A percentile compares a stretch with the other conserved stretches of the same genome.
Evolutionary conservation across 2,113 vertebrate genomes (phyloP).

Genomic region (Bos indicus): DNA sequence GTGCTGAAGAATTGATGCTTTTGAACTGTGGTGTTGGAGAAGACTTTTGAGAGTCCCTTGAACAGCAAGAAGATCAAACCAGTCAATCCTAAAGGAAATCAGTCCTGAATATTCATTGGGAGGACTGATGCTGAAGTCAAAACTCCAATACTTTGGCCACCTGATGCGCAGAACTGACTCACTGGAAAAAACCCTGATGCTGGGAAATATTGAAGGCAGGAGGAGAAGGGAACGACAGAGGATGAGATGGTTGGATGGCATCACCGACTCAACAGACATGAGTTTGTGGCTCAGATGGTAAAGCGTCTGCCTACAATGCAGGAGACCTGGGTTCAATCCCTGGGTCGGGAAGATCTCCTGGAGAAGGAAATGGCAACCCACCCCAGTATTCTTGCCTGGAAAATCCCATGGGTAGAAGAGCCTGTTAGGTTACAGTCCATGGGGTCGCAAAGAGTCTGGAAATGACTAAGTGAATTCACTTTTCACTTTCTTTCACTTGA

Average conservation of each 20-base stretch:
- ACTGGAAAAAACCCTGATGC: neutral
- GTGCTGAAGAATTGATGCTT: neutral
- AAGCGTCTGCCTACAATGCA: no score
- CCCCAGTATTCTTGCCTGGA: no score
- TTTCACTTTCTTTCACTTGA: neutral
- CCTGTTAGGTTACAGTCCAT: no score
- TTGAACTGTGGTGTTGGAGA: neutral
- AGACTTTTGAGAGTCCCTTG: neutral
- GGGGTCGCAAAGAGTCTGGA: no score
- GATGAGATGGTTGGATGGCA: neutral
- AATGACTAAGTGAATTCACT: no score
- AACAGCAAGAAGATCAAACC: neutral
- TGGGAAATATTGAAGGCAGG: neutral
- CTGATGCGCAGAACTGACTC: neutral
- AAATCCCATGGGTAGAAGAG: no score
- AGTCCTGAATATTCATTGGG: neutral
- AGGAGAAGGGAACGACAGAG: neutral
- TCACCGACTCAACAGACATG: neutral
- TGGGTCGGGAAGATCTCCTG: no score
- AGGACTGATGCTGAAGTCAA: neutral
- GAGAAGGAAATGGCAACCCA: no score
- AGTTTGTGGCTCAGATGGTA: neutral
- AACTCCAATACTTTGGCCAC: neutral
- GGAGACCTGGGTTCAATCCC: no score
- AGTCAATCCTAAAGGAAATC: neutral